These are phyloP conservation scores for Seira ritae DNA, from an alignment of 2,888 invertebrate genomes.

Conservation along the genomic window DNA sequence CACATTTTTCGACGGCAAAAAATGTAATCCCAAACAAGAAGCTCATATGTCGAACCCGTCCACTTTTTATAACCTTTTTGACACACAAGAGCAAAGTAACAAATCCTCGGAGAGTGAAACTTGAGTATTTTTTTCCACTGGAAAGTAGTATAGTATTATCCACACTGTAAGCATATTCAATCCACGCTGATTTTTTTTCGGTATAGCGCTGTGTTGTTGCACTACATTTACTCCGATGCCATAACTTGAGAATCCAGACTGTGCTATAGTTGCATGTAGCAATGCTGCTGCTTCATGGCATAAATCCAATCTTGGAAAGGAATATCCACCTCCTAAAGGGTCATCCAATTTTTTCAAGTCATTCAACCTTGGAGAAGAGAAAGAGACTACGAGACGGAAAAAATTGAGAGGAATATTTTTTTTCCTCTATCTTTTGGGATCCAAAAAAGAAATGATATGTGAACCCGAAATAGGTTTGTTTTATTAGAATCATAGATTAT, in stretches of 20 bases:
- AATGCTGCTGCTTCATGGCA: conserved; percentile 30
- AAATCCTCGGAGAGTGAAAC: conserved; percentile 63
- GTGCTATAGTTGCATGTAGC: not conserved
- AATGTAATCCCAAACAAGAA: conserved; percentile 61
- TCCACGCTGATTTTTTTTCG: not conserved
- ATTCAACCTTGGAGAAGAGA: conserved; percentile 52
- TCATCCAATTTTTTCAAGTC: conserved; percentile 63
- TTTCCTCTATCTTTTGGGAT: not conserved
- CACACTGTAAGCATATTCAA: too few relatives aligned
- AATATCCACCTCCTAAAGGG: conserved; percentile 46
- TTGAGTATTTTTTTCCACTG: conserved; percentile 43
- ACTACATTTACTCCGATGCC: conserved; percentile 33
- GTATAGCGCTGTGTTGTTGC: conserved; percentile 9
- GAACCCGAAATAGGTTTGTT: conserved; percentile 51
- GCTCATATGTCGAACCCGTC: conserved; percentile 66
- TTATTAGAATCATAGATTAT: conserved; percentile 35
- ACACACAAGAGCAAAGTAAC: conserved; percentile 58
- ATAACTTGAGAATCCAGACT: not conserved
- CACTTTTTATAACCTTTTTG: conserved; percentile 66
- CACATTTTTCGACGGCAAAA: too few relatives aligned
- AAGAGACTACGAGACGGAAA: conserved; percentile 22
- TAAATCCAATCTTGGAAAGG: conserved; percentile 56
- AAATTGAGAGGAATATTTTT: conserved; percentile 22
- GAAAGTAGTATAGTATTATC: not conserved
- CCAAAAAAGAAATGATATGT: conserved; percentile 48